phyloP scores from a whole-genome alignment of 2,113 vertebrate genomes.

The Tragulus kanchil region DNA sequence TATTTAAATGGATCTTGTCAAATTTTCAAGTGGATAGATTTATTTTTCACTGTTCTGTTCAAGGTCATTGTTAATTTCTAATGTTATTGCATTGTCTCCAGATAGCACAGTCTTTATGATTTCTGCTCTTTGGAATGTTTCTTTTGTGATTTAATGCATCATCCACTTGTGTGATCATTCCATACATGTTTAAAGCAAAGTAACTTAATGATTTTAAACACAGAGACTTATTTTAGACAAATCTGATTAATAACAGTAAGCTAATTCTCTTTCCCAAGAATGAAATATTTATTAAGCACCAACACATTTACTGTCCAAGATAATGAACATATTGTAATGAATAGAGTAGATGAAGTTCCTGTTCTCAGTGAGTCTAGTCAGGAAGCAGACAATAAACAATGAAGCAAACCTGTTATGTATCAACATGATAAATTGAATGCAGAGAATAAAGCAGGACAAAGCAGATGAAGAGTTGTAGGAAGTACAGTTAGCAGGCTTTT shows the following conservation, averaged over 20 bases:
- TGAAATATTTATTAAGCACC: not conserved
- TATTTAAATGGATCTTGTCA: not conserved
- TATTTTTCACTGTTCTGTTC: not conserved
- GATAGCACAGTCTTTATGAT: not conserved
- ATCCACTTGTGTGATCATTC: not conserved
- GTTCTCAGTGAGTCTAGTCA: not conserved
- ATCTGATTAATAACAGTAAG: not conserved
- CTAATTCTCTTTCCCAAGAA: not conserved
- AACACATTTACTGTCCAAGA: not conserved
- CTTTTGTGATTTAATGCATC: not conserved
- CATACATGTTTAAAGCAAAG: not conserved
- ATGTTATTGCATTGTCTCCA: not conserved
- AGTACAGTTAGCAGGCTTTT: not conserved
- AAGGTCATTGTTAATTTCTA: conserved; percentile 12
- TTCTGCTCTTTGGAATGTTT: not conserved
- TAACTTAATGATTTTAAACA: conserved; percentile 9
- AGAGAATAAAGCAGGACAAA: not conserved
- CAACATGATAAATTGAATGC: not conserved
- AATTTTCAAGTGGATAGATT: not conserved
- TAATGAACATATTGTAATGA: not conserved
- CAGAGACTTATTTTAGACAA: not conserved
- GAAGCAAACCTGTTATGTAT: not conserved
- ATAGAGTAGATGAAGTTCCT: not conserved
- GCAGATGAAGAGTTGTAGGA: not conserved
- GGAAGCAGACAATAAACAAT: not conserved